Conservation (phyloP, 2,888 invertebrate species). For the Rhopalosiphum nymphaeae region DNA sequence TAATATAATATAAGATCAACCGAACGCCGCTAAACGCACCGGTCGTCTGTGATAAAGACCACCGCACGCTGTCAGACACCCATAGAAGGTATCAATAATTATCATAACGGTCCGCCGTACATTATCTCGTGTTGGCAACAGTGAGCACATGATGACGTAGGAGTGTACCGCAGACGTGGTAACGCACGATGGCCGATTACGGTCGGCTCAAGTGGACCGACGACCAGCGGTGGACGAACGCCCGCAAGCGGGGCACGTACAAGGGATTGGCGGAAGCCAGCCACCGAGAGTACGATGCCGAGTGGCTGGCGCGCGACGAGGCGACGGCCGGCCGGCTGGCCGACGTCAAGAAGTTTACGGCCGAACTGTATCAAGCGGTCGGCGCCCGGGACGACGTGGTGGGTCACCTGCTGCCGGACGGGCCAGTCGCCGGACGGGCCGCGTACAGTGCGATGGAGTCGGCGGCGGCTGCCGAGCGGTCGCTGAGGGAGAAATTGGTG, state of each 20-base stretch:
- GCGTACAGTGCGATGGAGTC: background rate
- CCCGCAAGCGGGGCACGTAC: background rate
- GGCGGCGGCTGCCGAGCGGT: background rate
- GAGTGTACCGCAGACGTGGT: no score
- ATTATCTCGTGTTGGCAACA: no score
- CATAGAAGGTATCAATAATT: no score
- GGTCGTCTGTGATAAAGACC: no score
- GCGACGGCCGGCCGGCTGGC: background rate
- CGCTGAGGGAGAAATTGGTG: background rate
- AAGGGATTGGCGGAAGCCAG: background rate
- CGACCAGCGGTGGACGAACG: constrained; percentile 18
- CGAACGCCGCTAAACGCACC: no score
- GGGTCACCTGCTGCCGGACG: background rate
- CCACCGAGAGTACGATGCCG: background rate
- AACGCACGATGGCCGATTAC: no score
- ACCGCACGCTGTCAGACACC: no score
- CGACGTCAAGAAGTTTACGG: background rate
- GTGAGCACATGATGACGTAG: no score
- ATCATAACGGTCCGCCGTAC: no score
- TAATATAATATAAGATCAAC: no score
- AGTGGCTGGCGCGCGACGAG: background rate
- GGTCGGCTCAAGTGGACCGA: background rate
- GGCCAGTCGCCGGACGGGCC: background rate
- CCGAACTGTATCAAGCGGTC: background rate
- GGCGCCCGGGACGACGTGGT: background rate